A percentile compares a stretch with the other conserved stretches of the same genome.
Evolutionary conservation across 1,140 invertebrate species (phyloP).

Genomic region (Calephelis virginiensis): DNA sequence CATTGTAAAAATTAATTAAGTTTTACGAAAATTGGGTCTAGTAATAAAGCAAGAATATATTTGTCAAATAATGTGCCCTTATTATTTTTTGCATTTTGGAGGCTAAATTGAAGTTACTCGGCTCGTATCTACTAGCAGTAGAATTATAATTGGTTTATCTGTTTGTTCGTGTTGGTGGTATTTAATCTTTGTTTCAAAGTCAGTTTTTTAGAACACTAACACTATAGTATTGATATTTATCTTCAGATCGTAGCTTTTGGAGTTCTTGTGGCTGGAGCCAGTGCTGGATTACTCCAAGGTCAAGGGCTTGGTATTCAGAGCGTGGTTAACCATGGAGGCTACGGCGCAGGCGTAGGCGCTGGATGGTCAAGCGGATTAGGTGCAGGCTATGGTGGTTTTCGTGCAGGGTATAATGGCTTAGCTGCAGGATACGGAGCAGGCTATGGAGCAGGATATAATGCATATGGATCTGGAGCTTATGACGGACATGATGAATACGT

Average conservation of each 20-base stretch:
- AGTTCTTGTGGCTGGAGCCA: conserved; percentile 43
- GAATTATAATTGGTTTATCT: no score
- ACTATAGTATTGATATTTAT: neutral
- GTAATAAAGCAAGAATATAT: no score
- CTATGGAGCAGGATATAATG: conserved; percentile 18
- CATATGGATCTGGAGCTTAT: conserved; percentile 16
- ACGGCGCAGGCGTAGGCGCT: neutral
- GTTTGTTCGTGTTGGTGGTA: no score
- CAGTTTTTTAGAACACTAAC: neutral
- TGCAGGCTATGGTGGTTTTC: conserved; percentile 43
- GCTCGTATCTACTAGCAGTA: no score
- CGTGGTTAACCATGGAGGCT: conserved; percentile 33
- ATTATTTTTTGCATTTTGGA: neutral
- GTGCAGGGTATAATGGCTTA: conserved; percentile 32
- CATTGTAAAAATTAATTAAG: neutral
- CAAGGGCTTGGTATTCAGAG: conserved; percentile 55
- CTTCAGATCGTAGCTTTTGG: conserved; percentile 41
- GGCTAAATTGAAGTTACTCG: no score
- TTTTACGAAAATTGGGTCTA: no score
- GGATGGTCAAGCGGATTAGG: neutral
- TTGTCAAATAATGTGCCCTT: no score
- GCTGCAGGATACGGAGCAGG: conserved; percentile 28
- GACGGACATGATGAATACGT: conserved; percentile 31
- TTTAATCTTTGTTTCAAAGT: no score
- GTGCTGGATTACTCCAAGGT: conserved; percentile 39